These are phyloP conservation scores for Spongilla lacustris DNA, from an alignment of 37 sponge, comb jelly and placozoan species.

Conservation along the genomic window DNA sequence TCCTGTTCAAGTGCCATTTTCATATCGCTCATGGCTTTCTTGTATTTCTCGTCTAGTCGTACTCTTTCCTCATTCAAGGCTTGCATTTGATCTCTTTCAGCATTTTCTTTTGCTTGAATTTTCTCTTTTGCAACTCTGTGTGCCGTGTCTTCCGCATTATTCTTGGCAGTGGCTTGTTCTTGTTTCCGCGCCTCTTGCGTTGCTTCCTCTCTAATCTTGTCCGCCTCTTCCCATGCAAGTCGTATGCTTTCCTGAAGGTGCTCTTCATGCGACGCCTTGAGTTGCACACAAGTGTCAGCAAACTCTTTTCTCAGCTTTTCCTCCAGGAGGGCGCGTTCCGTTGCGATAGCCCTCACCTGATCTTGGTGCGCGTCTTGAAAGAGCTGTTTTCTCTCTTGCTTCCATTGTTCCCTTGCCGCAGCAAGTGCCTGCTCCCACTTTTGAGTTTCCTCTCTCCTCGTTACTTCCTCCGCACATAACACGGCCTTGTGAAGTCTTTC, in stretches of 20 bases:
- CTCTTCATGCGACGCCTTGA: slow-evolving; percentile 3
- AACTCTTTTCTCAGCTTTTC: slow-evolving; percentile 52
- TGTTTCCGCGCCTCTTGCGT: slow-evolving; percentile 40
- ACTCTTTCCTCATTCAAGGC: slow-evolving; percentile 35
- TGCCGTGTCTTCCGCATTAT: slow-evolving; percentile 31
- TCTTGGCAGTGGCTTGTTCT: slow-evolving; percentile 39
- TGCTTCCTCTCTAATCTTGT: slow-evolving; percentile 25
- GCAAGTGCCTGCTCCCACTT: slow-evolving; percentile 16
- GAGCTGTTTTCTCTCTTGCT: slow-evolving; percentile 38
- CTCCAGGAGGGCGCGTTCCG: slow-evolving; percentile 29
- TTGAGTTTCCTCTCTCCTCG: slow-evolving; percentile 57
- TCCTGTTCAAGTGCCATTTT: background rate
- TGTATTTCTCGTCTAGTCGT: slow-evolving; percentile 3
- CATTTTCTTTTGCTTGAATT: background rate
- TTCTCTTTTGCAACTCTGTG: slow-evolving; percentile 14
- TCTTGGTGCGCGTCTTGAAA: slow-evolving; percentile 35
- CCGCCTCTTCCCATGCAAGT: slow-evolving; percentile 51
- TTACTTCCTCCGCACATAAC: slow-evolving; percentile 60
- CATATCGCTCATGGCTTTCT: slow-evolving; percentile 10
- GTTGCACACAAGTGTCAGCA: background rate
- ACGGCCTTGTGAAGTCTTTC: slow-evolving; percentile 47
- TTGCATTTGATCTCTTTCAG: slow-evolving; percentile 22
- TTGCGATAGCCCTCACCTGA: slow-evolving; percentile 36
- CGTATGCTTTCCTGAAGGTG: slow-evolving; percentile 13
- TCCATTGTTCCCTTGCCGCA: slow-evolving; percentile 33